Evolutionary conservation across 2,797 vertebrate species (phyloP), one percentile per base, ranked within the genome.

Genomic region (Philypnodon macrostomus): DNA sequence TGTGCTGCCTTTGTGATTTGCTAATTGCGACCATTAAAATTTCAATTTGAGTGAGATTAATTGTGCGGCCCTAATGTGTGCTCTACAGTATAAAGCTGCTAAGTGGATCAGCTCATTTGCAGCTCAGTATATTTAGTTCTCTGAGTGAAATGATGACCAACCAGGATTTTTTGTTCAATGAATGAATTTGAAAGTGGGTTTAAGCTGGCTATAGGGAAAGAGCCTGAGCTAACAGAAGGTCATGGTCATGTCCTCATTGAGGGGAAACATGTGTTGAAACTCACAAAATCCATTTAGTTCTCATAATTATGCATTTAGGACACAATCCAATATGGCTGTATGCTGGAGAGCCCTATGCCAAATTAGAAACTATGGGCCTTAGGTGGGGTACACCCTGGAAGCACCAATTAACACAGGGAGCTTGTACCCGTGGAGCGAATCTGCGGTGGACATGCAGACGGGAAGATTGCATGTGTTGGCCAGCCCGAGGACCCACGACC

Each of bases 291-390:
- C 57, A 31, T 33, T 9, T 49, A 27, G 53, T 70, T 54, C 47
- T 71, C 54, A 73, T 75, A 64, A 75, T 75, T 77, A 65, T 80
- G 58, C 50, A 75, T 77, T 70, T 55, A 61, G 57, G 62, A 62
- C 59, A 51, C 37, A 30, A 49, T 47, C 42, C 41, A 42, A 66
- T 47, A 54, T 42, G 17, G 74, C 70, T 62, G 65, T 70, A 55
- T 59, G 56, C 53, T 41, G 6, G 21, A 23, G 21, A 3, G 21
- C 21, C 21, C 21, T 3, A 23, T 23, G 21, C 21, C 21, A 23
- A 23, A 23, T n/a, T n/a, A n/a, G n/a, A n/a, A n/a, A n/a, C n/a
- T n/a, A n/a, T n/a, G n/a, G n/a, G n/a, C n/a, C n/a, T n/a, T n/a
- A n/a, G n/a, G n/a, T n/a, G n/a, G n/a, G n/a, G n/a, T n/a, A n/a